Percentiles rank a stretch among this genome's conserved stretches.
Evolutionary conservation across 2,797 vertebrate species (phyloP).

Genomic region (Tamandua tetradactyla): DNA sequence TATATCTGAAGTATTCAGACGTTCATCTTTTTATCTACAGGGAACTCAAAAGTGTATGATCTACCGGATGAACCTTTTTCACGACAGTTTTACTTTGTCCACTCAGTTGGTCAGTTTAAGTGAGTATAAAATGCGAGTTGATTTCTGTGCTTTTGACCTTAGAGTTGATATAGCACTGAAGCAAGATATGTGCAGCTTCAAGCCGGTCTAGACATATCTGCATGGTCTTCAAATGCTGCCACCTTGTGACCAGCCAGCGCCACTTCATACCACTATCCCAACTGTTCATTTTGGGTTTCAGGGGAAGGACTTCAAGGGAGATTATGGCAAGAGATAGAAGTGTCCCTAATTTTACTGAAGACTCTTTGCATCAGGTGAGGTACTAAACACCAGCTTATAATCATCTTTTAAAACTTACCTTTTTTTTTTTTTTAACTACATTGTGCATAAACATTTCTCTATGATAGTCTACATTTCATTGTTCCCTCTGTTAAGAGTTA

Average conservation of each 20-base stretch:
- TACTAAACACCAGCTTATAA: neutral
- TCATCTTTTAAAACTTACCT: neutral
- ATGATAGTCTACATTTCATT: neutral
- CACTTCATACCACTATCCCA: neutral
- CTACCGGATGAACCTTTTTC: conserved; percentile 79
- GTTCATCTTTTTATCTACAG: conserved; percentile 80
- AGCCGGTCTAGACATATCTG: neutral
- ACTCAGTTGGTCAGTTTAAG: conserved; percentile 83
- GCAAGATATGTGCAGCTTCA: neutral
- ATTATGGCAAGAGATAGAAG: conserved; percentile 86
- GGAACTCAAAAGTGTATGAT: conserved; percentile 78
- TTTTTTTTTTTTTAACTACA: neutral
- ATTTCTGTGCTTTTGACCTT: neutral
- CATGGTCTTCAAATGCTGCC: conserved; percentile 55
- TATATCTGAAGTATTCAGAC: conserved; percentile 10
- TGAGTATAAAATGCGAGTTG: conserved; percentile 78
- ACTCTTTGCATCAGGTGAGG: conserved; percentile 85
- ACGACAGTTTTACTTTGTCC: conserved; percentile 83
- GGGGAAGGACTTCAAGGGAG: conserved; percentile 82
- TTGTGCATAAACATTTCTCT: neutral
- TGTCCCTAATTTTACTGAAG: conserved; percentile 84
- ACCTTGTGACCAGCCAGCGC: conserved; percentile 64
- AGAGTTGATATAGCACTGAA: neutral
- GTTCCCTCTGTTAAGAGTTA: neutral
- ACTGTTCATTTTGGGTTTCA: conserved; percentile 75